Conservation (phyloP, 1,140 invertebrate species). For the Plectrocnemia conspersa region DNA sequence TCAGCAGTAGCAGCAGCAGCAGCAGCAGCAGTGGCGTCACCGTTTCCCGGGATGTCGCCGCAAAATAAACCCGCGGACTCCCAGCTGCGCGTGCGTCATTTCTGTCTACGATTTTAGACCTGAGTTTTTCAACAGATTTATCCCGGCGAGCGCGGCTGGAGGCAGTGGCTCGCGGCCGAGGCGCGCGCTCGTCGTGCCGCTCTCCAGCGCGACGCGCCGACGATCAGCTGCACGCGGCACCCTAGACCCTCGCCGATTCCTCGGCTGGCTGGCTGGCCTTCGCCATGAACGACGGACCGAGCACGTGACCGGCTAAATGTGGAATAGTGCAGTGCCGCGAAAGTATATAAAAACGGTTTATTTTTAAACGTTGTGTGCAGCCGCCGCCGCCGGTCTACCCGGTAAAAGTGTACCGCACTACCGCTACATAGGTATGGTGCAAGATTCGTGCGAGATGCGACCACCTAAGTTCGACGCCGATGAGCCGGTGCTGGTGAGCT, state of each 20-base stretch:
- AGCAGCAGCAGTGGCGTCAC: too few relatives aligned
- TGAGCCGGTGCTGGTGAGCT: constrained; percentile 9
- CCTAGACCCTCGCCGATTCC: too few relatives aligned
- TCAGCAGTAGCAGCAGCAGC: too few relatives aligned
- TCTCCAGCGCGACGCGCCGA: too few relatives aligned
- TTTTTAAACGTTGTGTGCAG: background rate
- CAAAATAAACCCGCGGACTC: background rate
- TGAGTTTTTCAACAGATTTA: constrained; percentile 14
- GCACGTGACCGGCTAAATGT: background rate
- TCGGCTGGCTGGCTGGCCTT: too few relatives aligned
- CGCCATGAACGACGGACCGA: too few relatives aligned
- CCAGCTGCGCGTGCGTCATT: constrained; percentile 15
- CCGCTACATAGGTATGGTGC: background rate
- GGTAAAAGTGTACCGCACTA: background rate
- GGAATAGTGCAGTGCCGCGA: constrained; percentile 1
- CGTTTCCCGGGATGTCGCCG: background rate
- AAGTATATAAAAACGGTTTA: background rate
- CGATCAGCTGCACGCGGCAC: too few relatives aligned
- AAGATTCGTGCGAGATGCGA: background rate
- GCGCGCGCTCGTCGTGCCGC: background rate
- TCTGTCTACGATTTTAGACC: constrained; percentile 10
- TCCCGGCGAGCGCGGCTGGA: background rate
- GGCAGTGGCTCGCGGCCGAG: constrained; percentile 9
- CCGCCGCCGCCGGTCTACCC: background rate
- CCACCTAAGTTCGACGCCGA: constrained; percentile 9